phyloP scores from a whole-genome alignment of 2,888 invertebrate species.

The Ecliptopera silaceata region DNA sequence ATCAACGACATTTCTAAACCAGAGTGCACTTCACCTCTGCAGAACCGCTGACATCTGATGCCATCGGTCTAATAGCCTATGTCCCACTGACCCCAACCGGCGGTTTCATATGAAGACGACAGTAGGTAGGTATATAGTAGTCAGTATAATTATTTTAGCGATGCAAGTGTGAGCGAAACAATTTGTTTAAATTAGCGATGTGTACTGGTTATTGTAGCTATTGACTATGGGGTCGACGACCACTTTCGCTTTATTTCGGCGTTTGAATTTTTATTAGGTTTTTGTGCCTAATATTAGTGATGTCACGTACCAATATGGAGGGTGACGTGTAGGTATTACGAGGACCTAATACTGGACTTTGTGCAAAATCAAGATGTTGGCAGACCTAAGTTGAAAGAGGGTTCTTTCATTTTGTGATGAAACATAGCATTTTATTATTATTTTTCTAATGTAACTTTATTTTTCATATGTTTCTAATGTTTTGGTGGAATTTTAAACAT shows the following conservation, averaged over 20 bases:
- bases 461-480: no score
- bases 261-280: constrained; percentile 39
- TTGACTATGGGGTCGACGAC: constrained; percentile 41
- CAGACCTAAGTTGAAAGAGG: no score
- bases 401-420: no score
- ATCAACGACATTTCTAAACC: no score
- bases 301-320: background rate
- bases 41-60: background rate
- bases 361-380: no score
- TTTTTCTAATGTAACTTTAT: no score
- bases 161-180: constrained; percentile 47
- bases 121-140: constrained; percentile 68
- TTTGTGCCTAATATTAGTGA: background rate
- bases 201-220: no score
- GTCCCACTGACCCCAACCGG: constrained; percentile 58
- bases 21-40: background rate
- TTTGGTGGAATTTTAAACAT: no score
- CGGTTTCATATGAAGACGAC: constrained; percentile 57
- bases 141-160: constrained; percentile 68
- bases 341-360: no score
- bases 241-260: constrained; percentile 40
- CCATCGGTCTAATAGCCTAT: constrained; percentile 15
- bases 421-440: no score
- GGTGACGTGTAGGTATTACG: background rate
- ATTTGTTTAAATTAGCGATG: constrained; percentile 42